Percentiles rank a stretch among this genome's conserved stretches.
phyloP scores from a whole-genome alignment of 2,888 invertebrate species.

The Orchestes rusci region DNA sequence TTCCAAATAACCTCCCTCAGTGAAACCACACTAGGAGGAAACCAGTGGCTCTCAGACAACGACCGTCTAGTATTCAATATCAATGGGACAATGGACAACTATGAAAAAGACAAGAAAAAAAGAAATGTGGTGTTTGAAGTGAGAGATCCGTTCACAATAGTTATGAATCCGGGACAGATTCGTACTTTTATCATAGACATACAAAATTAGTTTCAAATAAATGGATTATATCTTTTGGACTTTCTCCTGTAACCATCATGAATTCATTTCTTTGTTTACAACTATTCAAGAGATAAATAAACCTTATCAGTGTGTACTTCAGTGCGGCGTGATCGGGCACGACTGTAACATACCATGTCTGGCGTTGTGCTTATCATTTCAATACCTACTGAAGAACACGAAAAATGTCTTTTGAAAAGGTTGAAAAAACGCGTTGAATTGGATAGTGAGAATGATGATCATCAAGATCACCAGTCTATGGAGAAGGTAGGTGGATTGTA shows the following conservation, averaged over 20 bases:
- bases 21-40: conserved; percentile 45
- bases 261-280: too few relatives aligned
- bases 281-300: too few relatives aligned
- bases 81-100: conserved; percentile 28
- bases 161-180: conserved; percentile 65
- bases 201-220: too few relatives aligned
- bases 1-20: conserved; percentile 38
- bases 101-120: background rate
- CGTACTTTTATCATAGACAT: conserved; percentile 53
- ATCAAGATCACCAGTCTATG: conserved; percentile 20
- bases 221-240: too few relatives aligned
- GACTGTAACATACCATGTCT: too few relatives aligned
- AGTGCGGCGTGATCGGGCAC: background rate
- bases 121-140: background rate
- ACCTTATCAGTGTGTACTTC: background rate
- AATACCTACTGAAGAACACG: conserved; percentile 50
- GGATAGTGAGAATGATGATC: background rate
- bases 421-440: conserved; percentile 28
- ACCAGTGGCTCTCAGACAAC: conserved; percentile 51
- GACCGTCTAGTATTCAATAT: conserved; percentile 35
- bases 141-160: conserved; percentile 39
- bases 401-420: conserved; percentile 34
- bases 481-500: conserved; percentile 21
- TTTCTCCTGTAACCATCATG: too few relatives aligned
- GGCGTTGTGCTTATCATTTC: conserved; percentile 54